Evolutionary conservation across 2,888 invertebrate genomes (phyloP), one percentile per base, ranked within the genome.

Genomic region (Scaptomyza polygonia): DNA sequence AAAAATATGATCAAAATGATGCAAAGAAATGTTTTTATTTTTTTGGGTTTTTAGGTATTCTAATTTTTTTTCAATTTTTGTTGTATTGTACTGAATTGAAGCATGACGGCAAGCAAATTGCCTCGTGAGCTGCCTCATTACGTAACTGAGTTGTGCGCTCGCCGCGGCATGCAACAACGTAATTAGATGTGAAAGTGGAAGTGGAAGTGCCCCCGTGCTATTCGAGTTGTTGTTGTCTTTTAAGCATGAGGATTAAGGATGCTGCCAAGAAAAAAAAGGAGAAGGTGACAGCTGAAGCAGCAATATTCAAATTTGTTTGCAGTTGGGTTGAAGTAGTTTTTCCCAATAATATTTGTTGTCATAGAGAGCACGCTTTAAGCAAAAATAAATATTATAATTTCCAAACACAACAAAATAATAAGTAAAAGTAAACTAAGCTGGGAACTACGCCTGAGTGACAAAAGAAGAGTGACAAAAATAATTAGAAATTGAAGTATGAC

Each of bases 81-180:
- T 49, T n/a, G 67, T 9, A 14, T 77, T 62, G 58, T 61, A 49
- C 83, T 5, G 25, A 87, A 88, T 79, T 72, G 84, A 86, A 78
- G 87, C 89, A 72, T 84, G 83, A 85, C 88, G 78, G 48, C 58
- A 71, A 78, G 79, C 87, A 88, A 89, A 89, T 83, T 79, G 83
- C 68, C 67, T 59, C 62, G 61, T 67, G 77, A 74, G 72, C 59
- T 86, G 90, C 89, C 79, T 80, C 90, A 90, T 90, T 90, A 90
- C 86, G 63, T 73, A 69, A 75, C 77, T 90, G 89, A 90, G 83
- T 90, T 90, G 89, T 88, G 76, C 4, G 39, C 4, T 32, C 14
- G 77, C 44, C 45, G 57, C 36, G 49, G 58, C 62, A 52, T 55
- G 75, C 75, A 52, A 64, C 75, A 52, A 64, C 78, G 69, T 85